These are phyloP conservation scores for Gambusia affinis DNA, from an alignment of 2,113 vertebrate genomes.

Conservation along the genomic window DNA sequence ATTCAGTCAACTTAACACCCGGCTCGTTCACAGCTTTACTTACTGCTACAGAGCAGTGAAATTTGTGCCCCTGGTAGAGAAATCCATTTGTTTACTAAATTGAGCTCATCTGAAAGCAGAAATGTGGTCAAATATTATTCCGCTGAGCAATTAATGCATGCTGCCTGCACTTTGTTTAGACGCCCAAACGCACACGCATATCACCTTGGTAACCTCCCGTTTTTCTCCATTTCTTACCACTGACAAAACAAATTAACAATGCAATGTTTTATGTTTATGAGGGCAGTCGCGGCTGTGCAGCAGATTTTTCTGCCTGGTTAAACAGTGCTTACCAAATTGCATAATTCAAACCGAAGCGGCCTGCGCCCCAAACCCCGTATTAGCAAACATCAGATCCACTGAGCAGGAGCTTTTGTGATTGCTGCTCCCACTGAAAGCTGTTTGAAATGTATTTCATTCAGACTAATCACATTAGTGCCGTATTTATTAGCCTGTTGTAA, in stretches of 20 bases:
- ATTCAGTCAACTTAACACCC: constrained; percentile 58
- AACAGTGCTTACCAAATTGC: constrained; percentile 59
- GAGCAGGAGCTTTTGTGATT: constrained; percentile 44
- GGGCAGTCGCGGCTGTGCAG: constrained; percentile 37
- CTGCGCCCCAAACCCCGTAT: constrained; percentile 19
- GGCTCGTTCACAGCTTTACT: constrained; percentile 57
- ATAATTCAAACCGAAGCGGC: constrained; percentile 57
- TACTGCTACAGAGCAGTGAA: constrained; percentile 32
- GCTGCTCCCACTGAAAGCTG: constrained; percentile 26
- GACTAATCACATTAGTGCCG: constrained; percentile 42
- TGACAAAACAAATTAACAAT: constrained; percentile 46
- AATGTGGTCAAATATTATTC: no score
- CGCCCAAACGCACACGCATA: not conserved
- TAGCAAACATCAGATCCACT: constrained; percentile 43
- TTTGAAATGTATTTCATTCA: constrained; percentile 43
- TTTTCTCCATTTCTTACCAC: constrained; percentile 36
- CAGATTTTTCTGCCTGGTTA: constrained; percentile 62
- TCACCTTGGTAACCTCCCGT: constrained; percentile 27
- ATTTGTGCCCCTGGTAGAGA: constrained; percentile 43
- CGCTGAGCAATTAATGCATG: constrained; percentile 46
- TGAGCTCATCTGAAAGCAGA: constrained; percentile 43
- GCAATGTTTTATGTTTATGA: constrained; percentile 34
- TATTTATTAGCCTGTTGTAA: constrained; percentile 40
- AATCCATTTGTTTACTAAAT: constrained; percentile 60
- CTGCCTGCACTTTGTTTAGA: constrained; percentile 43